phyloP scores from a whole-genome alignment of 2,888 invertebrate species.

The Agrotis exclamationis region DNA sequence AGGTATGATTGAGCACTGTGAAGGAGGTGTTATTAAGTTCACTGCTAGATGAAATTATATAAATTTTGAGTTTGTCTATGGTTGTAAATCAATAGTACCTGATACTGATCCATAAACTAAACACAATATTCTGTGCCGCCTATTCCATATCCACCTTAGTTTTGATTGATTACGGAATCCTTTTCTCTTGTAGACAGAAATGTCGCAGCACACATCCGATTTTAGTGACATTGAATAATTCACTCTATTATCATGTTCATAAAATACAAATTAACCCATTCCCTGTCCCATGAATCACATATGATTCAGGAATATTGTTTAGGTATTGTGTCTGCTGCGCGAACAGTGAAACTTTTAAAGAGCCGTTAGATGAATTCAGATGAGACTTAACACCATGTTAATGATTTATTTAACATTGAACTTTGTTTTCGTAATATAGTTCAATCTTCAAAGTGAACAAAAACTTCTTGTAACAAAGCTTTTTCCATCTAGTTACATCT shows the following conservation, averaged over 20 bases:
- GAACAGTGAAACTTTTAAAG: too few species aligned
- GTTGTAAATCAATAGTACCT: constrained; percentile 14
- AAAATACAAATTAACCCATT: not conserved
- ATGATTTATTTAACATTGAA: not conserved
- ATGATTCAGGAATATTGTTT: too few species aligned
- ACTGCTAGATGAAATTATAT: constrained; percentile 79
- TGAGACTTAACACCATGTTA: not conserved
- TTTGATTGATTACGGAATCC: not conserved
- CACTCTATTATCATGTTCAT: not conserved
- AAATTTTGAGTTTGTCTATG: not conserved
- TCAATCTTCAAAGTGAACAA: not conserved
- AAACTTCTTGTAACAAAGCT: not conserved
- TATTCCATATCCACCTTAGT: not conserved
- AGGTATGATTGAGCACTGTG: constrained; percentile 86
- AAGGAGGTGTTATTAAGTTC: constrained; percentile 84
- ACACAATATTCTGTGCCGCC: not conserved
- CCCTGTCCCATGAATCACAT: too few species aligned
- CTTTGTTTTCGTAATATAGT: too few species aligned
- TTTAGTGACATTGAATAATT: not conserved
- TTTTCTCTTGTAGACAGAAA: not conserved
- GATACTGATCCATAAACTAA: not conserved
- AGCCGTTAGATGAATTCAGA: not conserved
- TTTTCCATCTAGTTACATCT: not conserved
- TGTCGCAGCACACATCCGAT: not conserved
- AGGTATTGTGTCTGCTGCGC: too few species aligned